Base-by-base conservation (phyloP, 2,888 invertebrate species). In the Rhingia campestris region DNA sequence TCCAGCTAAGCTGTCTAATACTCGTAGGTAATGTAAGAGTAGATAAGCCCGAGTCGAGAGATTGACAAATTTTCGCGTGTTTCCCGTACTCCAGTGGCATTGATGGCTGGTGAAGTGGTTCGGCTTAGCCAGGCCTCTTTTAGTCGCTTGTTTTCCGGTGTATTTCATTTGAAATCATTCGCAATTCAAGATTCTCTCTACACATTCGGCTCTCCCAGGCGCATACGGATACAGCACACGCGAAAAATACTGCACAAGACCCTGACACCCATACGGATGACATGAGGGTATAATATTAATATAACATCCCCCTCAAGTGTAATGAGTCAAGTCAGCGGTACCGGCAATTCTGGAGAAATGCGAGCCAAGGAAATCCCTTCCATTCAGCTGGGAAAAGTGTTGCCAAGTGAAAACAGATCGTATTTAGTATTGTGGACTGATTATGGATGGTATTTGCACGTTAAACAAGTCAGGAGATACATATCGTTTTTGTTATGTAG, bases 61-160 rank as follows among this genome's bases (percentile, higher is more conserved):
- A 47, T 63, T 70, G 63, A 66, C 51, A 59, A 7, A 47, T 70
- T 49, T 63, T 63, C 37, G 32, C 59, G 22, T 59, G 58, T 59
- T 54, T 43, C 33, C 32, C n/a, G 14, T 22, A 10, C 30, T 51
- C 14, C 12, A 41, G 32, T 61, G 59, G 32, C 33, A 33, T 14
- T 14, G 37, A 3, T 12, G 45, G 32, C 2, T 22, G 22, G 22
- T 22, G 22, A 22, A 22, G 22, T 22, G 22, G 22, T 22, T 22
- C 1, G 39, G 49, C 6, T 49, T 33, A 33, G 30, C 6, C 4
- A 47, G 39, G 54, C 0, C 6, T 22, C 37, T 53, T 14, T 30
- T 32, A 81, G 64, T 58, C 61, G 72, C 72, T 67, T 73, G 73
- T 35, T 74, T 69, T 58, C 67, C 77, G 58, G 67, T 43, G 53